These are phyloP conservation scores for Pseudois nayaur DNA, from an alignment of 2,113 vertebrate genomes.

Conservation along the genomic window DNA sequence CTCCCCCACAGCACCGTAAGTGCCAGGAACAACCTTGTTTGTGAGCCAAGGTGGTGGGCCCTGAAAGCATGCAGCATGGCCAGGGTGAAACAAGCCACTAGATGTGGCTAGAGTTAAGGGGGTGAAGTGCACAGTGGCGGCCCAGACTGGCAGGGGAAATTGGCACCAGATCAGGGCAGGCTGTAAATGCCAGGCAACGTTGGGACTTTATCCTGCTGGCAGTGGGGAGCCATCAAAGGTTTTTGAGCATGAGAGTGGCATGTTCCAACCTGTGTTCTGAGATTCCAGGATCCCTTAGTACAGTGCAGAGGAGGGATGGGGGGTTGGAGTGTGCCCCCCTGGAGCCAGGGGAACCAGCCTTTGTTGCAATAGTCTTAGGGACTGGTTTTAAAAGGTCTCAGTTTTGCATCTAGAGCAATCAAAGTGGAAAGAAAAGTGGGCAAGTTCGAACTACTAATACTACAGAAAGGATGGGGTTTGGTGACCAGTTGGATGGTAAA, in stretches of 20 bases:
- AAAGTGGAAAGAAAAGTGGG: background rate
- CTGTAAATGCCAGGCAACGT: constrained; percentile 38
- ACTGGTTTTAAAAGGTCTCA: background rate
- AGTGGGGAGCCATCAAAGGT: constrained; percentile 70
- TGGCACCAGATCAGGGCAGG: constrained; percentile 15
- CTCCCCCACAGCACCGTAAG: background rate
- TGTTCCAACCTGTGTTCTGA: constrained; percentile 56
- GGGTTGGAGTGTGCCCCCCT: background rate
- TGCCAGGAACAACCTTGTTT: constrained; percentile 29
- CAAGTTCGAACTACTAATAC: background rate
- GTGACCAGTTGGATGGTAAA: background rate
- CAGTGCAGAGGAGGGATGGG: background rate
- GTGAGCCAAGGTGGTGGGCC: background rate
- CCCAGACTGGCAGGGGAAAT: constrained; percentile 16
- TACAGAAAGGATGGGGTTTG: background rate
- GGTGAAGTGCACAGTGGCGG: background rate
- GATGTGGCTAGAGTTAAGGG: constrained; percentile 1
- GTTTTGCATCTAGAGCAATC: background rate
- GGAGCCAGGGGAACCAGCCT: background rate
- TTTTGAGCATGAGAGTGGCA: constrained; percentile 44
- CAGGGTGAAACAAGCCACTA: background rate
- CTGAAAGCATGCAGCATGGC: background rate
- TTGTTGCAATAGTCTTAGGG: background rate
- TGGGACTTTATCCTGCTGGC: constrained; percentile 59
- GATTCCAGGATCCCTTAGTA: background rate